Percentiles rank a stretch among this genome's conserved stretches.
These are phyloP conservation scores for Onthophagus sagittarius DNA, from an alignment of 2,888 invertebrate species.

Conservation along the genomic window DNA sequence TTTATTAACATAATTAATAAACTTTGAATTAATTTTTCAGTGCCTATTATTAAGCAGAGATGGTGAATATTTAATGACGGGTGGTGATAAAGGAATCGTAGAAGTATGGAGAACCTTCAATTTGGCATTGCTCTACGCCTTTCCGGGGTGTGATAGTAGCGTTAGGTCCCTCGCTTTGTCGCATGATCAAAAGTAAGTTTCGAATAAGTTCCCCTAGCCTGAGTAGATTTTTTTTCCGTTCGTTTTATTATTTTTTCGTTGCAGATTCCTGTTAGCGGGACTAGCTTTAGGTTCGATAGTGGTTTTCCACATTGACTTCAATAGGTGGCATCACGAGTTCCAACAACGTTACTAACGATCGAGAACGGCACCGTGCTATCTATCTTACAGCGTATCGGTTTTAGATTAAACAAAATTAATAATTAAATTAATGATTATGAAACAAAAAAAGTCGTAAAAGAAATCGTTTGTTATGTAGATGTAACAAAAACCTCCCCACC, in stretches of 20 bases:
- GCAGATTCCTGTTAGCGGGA: slow-evolving; percentile 95
- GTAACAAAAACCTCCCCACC: slow-evolving; percentile 1
- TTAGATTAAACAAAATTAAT: slow-evolving; percentile 1
- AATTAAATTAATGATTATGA: background rate
- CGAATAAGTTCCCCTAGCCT: background rate
- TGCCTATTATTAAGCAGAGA: slow-evolving; percentile 92
- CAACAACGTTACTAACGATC: slow-evolving; percentile 79
- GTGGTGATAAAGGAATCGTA: slow-evolving; percentile 94
- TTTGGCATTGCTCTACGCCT: slow-evolving; percentile 93
- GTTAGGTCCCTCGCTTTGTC: slow-evolving; percentile 92
- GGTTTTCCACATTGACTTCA: slow-evolving; percentile 99
- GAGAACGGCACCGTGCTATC: slow-evolving; percentile 11
- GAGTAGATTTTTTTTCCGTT: slow-evolving; percentile 2
- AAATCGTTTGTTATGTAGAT: slow-evolving; percentile 11
- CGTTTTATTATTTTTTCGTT: slow-evolving; percentile 34
- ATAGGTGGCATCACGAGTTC: slow-evolving; percentile 95
- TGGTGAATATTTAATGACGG: slow-evolving; percentile 98
- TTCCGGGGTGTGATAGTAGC: slow-evolving; percentile 94
- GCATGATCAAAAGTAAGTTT: slow-evolving; percentile 94
- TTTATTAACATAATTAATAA: background rate
- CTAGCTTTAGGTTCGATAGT: slow-evolving; percentile 96
- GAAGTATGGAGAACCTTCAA: slow-evolving; percentile 99
- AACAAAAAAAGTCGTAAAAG: background rate
- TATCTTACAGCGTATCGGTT: background rate
- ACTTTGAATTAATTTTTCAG: slow-evolving; percentile 49